Evolutionary conservation across 2,113 vertebrate species (phyloP), one percentile per base, ranked within the genome.

Genomic region (Pseudopipra pipra): DNA sequence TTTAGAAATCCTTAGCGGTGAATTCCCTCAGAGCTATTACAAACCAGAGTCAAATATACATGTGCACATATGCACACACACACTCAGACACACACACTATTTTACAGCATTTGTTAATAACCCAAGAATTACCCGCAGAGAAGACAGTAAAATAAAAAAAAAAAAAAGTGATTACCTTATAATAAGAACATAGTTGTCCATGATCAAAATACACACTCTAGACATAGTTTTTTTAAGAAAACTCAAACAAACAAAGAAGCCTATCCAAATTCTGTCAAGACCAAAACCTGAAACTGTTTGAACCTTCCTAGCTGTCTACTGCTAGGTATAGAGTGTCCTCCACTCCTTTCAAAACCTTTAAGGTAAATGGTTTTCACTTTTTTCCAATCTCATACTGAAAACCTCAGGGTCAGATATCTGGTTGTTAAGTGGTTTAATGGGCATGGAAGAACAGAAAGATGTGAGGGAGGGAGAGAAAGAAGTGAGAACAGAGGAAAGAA

Each of bases 51-150:
- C 77, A 87, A 91, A 93, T 27, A 63, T 16, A 73, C 5, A 68
- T 1, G 4, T 7, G 12, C 11, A 21, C 4, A 1, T 2, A 3
- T 5, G 8, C 21, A 27, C 2, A n/a, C 4, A 39, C 5, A 28
- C 28, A 44, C 1, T 3, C 13, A 37, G 8, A 55, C 13, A 30
- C 8, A 25, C 0, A 8, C 1, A 0, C 1, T 31, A 23, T 68
- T 87, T 89, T 65, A 23, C 17, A 59, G 7, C 14, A 11, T 75
- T 44, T 68, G 2, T 89, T 87, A 92, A 46, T 77, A 80, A 73
- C 12, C 2, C 5, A 46, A n/a, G 41, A 73, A 63, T 46, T 63
- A 54, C 7, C 7, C 10, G 62, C 23, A 80, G 47, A 80, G 28
- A 73, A 46, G 9, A 76, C 30, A 12, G 11, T 23, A 30, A 70